Evolutionary conservation across 2,797 vertebrate species (phyloP), one percentile per base, ranked within the genome.

Genomic region (Cottoperca gobio): DNA sequence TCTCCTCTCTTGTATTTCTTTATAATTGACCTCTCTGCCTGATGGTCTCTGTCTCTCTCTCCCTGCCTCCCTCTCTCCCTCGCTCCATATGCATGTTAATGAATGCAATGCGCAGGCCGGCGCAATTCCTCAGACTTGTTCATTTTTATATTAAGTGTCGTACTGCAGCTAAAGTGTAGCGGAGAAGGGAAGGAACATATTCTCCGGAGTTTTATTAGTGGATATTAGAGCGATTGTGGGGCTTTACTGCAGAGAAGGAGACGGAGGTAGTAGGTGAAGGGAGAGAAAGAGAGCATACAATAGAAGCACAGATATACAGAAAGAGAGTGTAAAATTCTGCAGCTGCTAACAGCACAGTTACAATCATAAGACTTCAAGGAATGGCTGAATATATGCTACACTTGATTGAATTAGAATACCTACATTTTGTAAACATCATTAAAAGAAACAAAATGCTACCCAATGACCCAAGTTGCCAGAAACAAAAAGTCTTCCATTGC

Each of bases 131-230:
- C 73, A 73, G n/a, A 82, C 58, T 60, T 53, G 31, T 68, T 86
- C 46, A 75, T 87, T 71, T 87, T 85, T 59, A 79, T 69, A 59
- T 58, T 53, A 82, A 77, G 54, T 76, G 69, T 46, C 9, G 33
- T 45, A 69, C 39, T 31, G 53, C 58, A 64, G 73, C 52, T 45
- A 46, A 65, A 65, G 68, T 60, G 42, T 46, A 3, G 40, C 5
- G 14, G 64, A 21, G 58, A 52, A 70, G 49, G 45, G 13, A 49
- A 26, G 42, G 58, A 49, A 55, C 73, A 54, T 68, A 42, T 73
- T 86, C 52, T 70, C 40, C 31, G 21, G 66, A 31, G 49, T 63
- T 72, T 59, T 65, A 74, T 73, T 61, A 13, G 19, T 57, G 55
- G 26, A 48, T 79, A 72, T 73, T 53, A 71, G 13, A 62, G 59